Conservation (phyloP, 1,140 invertebrate genomes). For the Pogonus chalceus region DNA sequence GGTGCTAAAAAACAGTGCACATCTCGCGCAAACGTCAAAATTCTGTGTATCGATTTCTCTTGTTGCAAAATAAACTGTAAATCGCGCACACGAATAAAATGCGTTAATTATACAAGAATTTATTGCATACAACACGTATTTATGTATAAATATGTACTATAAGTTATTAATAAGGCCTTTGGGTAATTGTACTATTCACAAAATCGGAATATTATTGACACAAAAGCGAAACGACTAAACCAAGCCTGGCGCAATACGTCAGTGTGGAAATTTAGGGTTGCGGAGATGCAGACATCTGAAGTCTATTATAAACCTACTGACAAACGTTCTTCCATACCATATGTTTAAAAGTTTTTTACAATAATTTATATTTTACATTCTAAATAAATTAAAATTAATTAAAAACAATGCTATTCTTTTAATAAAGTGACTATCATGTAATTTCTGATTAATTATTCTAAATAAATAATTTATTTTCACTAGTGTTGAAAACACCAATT, state of each 20-base stretch:
- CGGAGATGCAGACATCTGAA: no score
- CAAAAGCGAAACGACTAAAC: background rate
- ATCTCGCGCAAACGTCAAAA: background rate
- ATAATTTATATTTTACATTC: no score
- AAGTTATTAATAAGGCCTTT: background rate
- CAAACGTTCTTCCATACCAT: no score
- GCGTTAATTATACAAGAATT: background rate
- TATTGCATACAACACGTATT: background rate
- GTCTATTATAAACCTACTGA: no score
- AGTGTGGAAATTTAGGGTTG: no score
- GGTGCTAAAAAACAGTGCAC: slow-evolving; percentile 1
- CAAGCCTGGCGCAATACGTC: background rate
- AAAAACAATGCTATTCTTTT: no score
- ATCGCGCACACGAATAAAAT: background rate
- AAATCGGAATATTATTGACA: background rate
- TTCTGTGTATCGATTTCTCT: background rate
- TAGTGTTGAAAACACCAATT: no score
- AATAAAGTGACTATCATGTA: no score
- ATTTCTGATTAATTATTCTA: no score
- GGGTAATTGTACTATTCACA: background rate
- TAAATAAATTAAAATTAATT: no score
- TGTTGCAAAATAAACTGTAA: slow-evolving; percentile 1
- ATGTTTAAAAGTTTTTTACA: no score
- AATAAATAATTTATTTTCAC: no score
- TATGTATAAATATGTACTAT: background rate